Conservation (phyloP, 2,113 vertebrate species). For the Zapus hudsonius region DNA sequence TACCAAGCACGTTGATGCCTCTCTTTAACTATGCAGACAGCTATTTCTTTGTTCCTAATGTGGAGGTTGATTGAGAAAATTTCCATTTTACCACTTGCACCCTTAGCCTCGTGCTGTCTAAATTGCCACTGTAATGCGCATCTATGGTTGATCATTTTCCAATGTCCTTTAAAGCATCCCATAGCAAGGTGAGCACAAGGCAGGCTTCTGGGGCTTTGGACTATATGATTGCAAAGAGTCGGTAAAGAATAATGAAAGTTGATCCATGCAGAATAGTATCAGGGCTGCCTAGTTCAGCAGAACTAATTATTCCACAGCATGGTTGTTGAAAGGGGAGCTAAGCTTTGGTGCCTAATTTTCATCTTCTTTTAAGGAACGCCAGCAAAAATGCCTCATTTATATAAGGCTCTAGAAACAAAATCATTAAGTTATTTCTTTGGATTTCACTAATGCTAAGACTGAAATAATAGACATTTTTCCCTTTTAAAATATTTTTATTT, state of each 20-base stretch:
- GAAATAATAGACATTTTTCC: constrained; percentile 32
- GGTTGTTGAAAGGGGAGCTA: constrained; percentile 52
- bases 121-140: constrained; percentile 62
- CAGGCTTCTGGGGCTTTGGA: constrained; percentile 62
- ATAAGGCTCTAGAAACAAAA: constrained; percentile 33
- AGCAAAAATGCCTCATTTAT: constrained; percentile 37
- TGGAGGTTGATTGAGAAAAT: constrained; percentile 56
- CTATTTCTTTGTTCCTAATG: constrained; percentile 57
- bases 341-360: constrained; percentile 50
- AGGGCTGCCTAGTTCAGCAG: constrained; percentile 55
- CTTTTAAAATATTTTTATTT: no score
- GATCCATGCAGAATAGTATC: constrained; percentile 59
- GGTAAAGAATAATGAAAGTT: constrained; percentile 76
- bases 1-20: constrained; percentile 49
- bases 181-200: constrained; percentile 71
- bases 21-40: constrained; percentile 69
- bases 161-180: constrained; percentile 64
- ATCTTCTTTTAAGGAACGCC: constrained; percentile 40
- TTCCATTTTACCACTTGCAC: constrained; percentile 64
- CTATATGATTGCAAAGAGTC: constrained; percentile 65
- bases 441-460: neutral
- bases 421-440: constrained; percentile 12
- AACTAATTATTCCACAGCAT: constrained; percentile 56
- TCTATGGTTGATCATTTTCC: constrained; percentile 75
- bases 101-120: constrained; percentile 58